Evolutionary conservation across 2,113 vertebrate species (phyloP), one percentile per base, ranked within the genome.

Genomic region (Eublepharis macularius): DNA sequence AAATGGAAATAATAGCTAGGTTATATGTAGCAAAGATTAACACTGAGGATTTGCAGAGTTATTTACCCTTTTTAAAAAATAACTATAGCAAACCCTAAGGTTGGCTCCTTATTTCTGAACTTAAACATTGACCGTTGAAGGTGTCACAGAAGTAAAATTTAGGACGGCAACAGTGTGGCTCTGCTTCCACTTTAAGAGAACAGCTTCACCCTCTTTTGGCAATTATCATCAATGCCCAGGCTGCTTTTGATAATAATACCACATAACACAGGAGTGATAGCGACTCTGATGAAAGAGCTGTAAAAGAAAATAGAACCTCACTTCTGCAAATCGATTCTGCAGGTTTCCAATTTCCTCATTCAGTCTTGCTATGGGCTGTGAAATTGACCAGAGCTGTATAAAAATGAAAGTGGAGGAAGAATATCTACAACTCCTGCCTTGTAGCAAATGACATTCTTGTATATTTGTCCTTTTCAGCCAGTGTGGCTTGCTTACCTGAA

Each of bases 281-380:
- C 82, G 86, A 63, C 86, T 60, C 85, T 94, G 94, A 95, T 95
- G 93, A 92, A 95, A 92, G 95, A 92, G 91, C 90, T 96, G 92
- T 96, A 94, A 95, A 97, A 96, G 97, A 97, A 97, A 98, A 97
- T 97, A 97, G 96, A 96, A 96, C 93, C 95, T 96, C 96, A 96
- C 96, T 95, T 96, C 96, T 95, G 94, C 94, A 96, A 97, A 98
- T 98, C 93, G 94, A 97, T 98, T 98, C 97, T 95, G 95, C 95
- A 88, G 95, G 97, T 97, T 97, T 96, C 95, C 97, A 97, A 97
- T 98, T 98, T 97, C 95, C 96, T 94, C 93, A 41, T 95, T 96
- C 95, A 90, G 95, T 93, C 60, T 66, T 82, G 93, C 95, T 91
- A 91, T 9, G 17, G 95, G 90, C 96, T 98, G 96, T 97, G 97